These are phyloP conservation scores for Acleris holmiana DNA, from an alignment of 2,888 invertebrate genomes.

Conservation along the genomic window DNA sequence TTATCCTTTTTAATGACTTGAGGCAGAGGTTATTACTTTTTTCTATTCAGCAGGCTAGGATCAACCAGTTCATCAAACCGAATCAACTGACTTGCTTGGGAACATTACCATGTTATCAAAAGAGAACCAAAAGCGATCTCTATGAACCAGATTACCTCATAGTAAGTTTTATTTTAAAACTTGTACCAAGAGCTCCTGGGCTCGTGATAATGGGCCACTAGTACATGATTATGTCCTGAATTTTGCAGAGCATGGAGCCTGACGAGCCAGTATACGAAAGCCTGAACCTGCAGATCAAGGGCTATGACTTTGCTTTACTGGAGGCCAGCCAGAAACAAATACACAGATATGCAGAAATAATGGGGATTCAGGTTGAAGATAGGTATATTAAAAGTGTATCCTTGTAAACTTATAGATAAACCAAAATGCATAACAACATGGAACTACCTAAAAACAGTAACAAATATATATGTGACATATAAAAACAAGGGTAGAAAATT, in stretches of 20 bases:
- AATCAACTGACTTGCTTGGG: constrained; percentile 39
- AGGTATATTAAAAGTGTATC: too few relatives aligned
- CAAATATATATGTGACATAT: too few relatives aligned
- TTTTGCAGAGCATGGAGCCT: constrained; percentile 85
- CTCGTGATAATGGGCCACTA: not conserved
- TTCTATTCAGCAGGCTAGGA: constrained; percentile 54
- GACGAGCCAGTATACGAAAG: constrained; percentile 89
- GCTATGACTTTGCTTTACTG: constrained; percentile 92
- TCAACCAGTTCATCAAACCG: constrained; percentile 46
- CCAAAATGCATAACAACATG: too few relatives aligned
- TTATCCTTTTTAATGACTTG: not conserved
- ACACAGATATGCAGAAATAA: constrained; percentile 87
- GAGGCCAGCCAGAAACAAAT: constrained; percentile 92
- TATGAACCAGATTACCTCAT: constrained; percentile 91
- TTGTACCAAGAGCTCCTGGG: constrained; percentile 14
- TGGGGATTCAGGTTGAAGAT: constrained; percentile 91
- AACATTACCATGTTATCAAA: constrained; percentile 48
- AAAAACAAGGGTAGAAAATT: too few relatives aligned
- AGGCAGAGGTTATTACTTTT: constrained; percentile 7
- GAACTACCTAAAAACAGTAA: too few relatives aligned
- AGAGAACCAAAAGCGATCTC: constrained; percentile 68
- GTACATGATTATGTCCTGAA: not conserved
- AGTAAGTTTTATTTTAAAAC: constrained; percentile 72
- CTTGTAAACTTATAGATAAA: too few relatives aligned
- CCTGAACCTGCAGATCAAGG: constrained; percentile 91